A percentile compares a stretch with the other conserved stretches of the same genome.
Evolutionary conservation across 2,113 vertebrate genomes (phyloP).

Genomic region (Gallinago jamesoni): DNA sequence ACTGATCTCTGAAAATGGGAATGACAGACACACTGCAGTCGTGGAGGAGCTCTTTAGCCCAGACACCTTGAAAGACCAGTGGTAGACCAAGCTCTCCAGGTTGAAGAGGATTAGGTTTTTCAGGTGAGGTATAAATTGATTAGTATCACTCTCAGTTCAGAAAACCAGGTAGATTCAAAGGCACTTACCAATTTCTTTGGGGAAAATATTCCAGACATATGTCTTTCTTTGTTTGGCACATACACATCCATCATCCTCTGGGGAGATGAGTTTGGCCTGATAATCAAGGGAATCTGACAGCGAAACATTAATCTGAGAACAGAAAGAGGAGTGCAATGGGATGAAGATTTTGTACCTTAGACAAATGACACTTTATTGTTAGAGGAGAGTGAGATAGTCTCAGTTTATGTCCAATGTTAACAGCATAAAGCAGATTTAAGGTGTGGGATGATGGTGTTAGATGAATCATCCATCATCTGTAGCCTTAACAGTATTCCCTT

Average conservation of each 20-base stretch:
- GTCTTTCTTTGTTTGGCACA: conserved; percentile 47
- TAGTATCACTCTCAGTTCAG: background rate
- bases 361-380: background rate
- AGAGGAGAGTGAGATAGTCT: background rate
- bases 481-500: background rate
- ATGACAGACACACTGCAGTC: background rate
- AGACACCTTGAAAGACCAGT: background rate
- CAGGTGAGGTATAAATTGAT: background rate
- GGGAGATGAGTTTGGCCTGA: background rate
- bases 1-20: background rate
- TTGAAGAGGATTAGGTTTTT: background rate
- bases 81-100: background rate
- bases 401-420: background rate
- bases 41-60: background rate
- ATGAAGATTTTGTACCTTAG: background rate
- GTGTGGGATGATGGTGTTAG: background rate
- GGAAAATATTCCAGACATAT: conserved; percentile 48
- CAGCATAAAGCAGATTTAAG: background rate
- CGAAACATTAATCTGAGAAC: conserved; percentile 34
- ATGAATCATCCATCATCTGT: background rate
- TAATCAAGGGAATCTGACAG: conserved; percentile 34
- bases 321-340: background rate
- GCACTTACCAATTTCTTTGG: conserved; percentile 28
- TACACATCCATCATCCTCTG: conserved; percentile 18
- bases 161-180: background rate